These are phyloP conservation scores for Heptranchias perlo DNA, from an alignment of 2,113 vertebrate species.

Conservation along the genomic window DNA sequence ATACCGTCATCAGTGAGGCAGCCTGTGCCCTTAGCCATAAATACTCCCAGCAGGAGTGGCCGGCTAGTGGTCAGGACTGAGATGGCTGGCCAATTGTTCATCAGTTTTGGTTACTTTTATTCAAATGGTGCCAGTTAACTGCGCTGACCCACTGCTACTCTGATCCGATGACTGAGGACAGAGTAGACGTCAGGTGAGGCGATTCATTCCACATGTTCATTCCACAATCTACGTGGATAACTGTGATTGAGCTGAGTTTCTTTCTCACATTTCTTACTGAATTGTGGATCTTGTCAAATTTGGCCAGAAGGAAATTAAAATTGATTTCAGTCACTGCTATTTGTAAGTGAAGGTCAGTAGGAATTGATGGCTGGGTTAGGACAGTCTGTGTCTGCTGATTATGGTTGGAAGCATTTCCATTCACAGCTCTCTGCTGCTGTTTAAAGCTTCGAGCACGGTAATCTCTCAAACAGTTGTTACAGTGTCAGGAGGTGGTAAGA, in stretches of 20 bases:
- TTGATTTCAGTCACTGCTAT: neutral
- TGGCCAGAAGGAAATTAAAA: neutral
- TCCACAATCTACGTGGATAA: neutral
- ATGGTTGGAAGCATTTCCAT: neutral
- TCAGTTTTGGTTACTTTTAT: neutral
- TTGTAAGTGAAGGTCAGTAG: neutral
- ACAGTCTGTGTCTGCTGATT: neutral
- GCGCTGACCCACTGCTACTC: neutral
- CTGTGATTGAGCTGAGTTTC: neutral
- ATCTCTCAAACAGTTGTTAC: neutral
- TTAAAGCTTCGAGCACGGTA: neutral
- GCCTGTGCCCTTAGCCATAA: neutral
- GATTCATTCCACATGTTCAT: neutral
- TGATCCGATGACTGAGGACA: too few species aligned
- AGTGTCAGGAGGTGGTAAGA: neutral
- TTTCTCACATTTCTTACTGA: neutral
- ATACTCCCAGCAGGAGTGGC: neutral
- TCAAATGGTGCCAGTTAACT: neutral
- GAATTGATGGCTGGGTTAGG: neutral
- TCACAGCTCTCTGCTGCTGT: neutral
- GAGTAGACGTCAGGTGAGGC: neutral
- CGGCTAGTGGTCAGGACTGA: neutral
- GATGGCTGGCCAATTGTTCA: neutral
- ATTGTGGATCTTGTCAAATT: neutral
- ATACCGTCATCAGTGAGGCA: neutral